phyloP scores from a whole-genome alignment of 2,797 vertebrate species.

The Morus bassanus region DNA sequence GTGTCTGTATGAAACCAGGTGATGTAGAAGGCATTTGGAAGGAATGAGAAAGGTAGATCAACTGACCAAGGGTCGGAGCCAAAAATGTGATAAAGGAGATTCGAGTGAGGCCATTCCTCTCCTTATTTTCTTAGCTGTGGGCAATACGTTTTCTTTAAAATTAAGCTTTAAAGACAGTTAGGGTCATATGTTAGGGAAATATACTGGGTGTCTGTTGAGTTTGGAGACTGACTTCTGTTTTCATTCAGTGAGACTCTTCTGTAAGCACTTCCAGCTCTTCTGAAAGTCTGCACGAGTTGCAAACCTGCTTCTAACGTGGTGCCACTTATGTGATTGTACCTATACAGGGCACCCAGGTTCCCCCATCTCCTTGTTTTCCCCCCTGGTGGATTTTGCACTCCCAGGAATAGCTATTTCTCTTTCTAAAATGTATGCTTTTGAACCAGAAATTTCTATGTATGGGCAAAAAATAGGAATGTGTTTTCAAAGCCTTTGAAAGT shows the following conservation, averaged over 20 bases:
- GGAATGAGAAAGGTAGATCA: neutral
- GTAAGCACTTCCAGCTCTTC: neutral
- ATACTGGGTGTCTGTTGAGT: neutral
- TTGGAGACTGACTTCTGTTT: neutral
- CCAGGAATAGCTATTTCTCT: neutral
- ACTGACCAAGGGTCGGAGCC: neutral
- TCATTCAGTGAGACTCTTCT: neutral
- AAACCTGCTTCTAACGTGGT: neutral
- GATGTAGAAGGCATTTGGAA: neutral
- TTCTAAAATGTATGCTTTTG: neutral
- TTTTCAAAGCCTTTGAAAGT: neutral
- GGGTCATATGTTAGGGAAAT: neutral
- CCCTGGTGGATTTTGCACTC: neutral
- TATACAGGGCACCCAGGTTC: neutral
- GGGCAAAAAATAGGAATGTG: neutral
- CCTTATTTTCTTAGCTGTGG: neutral
- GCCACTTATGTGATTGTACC: neutral
- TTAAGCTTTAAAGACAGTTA: neutral
- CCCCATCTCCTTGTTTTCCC: neutral
- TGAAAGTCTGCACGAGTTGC: neutral
- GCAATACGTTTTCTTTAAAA: neutral
- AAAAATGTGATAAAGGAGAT: neutral
- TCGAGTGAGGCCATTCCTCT: neutral
- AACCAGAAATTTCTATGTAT: neutral
- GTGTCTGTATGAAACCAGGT: neutral